A percentile compares a stretch with the other conserved stretches of the same genome.
Conservation (phyloP, 2,888 invertebrate genomes). For the Nephrotoma flavescens region DNA sequence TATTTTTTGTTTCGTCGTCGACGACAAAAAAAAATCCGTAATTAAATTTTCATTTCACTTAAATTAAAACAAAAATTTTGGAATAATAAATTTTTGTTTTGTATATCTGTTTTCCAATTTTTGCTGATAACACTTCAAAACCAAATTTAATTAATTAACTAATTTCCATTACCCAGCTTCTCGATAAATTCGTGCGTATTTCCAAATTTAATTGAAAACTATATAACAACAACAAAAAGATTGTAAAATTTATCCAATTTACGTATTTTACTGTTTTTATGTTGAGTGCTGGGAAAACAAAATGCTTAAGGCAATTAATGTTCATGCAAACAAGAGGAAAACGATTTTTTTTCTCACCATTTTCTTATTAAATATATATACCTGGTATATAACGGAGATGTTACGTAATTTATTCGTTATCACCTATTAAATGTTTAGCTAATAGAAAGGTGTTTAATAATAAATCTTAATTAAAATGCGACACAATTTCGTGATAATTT, state of each 20-base stretch:
- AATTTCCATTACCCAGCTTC: not conserved
- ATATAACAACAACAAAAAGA: not conserved
- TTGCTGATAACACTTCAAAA: not conserved
- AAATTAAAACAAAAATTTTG: not conserved
- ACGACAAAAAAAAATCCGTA: not conserved
- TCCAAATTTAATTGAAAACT: not conserved
- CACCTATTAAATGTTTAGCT: not conserved
- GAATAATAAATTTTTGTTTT: not conserved
- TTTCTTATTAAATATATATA: not conserved
- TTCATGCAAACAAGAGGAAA: not conserved
- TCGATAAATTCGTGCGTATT: not conserved
- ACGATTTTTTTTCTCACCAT: not conserved
- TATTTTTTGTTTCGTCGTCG: not conserved
- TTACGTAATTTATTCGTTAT: not conserved
- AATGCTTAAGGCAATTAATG: not conserved
- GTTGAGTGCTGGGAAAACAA: not conserved
- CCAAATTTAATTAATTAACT: not conserved
- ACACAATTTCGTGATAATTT: too few relatives aligned
- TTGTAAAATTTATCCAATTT: not conserved
- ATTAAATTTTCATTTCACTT: not conserved
- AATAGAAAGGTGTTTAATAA: not conserved
- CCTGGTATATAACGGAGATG: not conserved
- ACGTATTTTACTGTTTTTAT: not conserved
- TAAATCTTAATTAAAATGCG: too few relatives aligned
- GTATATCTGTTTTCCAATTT: not conserved